phyloP scores from a whole-genome alignment of 2,113 vertebrate genomes.

The Phylloscopus trochiloides region DNA sequence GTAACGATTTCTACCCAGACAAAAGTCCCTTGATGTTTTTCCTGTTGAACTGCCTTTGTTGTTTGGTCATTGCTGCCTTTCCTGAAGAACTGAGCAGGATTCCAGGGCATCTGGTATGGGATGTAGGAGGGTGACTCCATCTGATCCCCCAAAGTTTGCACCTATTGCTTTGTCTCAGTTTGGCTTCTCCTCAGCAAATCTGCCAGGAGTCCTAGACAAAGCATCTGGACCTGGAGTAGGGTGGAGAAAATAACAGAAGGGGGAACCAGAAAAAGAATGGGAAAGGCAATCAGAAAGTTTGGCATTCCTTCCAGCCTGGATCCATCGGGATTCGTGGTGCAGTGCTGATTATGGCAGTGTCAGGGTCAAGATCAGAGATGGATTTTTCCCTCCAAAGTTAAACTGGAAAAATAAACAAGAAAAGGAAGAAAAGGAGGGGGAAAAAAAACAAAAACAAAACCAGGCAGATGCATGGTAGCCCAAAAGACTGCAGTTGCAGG shows the following conservation, averaged over 20 bases:
- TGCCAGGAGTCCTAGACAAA: background rate
- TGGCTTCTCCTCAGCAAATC: background rate
- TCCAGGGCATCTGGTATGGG: background rate
- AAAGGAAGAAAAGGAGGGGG: background rate
- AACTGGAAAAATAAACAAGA: background rate
- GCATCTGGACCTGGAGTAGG: accelerated
- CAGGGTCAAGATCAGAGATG: background rate
- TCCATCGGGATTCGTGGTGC: accelerated
- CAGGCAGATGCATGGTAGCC: accelerated
- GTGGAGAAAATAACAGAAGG: background rate
- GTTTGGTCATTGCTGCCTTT: background rate
- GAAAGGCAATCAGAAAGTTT: background rate
- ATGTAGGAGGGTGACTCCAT: accelerated
- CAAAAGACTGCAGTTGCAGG: background rate
- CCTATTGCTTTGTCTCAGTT: background rate
- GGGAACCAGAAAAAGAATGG: background rate
- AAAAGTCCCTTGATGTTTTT: background rate
- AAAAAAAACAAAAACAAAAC: background rate
- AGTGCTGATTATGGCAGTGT: accelerated
- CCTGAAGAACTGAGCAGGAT: background rate
- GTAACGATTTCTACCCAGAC: accelerated
- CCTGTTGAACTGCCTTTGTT: background rate
- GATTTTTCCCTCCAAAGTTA: background rate
- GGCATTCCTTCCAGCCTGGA: background rate
- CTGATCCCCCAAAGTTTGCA: no score